Conservation (phyloP, 2,113 vertebrate species). For the Pantherophis guttatus region DNA sequence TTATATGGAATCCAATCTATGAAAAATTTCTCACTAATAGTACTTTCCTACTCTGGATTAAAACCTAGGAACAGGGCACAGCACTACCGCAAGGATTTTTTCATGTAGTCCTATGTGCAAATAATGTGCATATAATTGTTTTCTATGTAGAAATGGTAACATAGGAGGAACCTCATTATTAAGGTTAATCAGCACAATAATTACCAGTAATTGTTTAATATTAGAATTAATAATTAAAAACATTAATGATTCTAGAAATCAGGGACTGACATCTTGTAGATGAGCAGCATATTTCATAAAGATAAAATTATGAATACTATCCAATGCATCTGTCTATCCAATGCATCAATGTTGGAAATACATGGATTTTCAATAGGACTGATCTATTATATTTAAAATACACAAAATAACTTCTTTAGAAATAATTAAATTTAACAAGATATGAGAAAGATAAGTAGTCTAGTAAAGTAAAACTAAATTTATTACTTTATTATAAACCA, state of each 20-base stretch:
- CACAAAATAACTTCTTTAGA: not conserved
- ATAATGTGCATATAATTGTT: not conserved
- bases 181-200: not conserved
- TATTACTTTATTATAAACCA: not conserved
- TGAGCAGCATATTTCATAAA: not conserved
- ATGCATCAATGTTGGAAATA: not conserved
- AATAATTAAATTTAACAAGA: not conserved
- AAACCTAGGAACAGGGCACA: not conserved
- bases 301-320: not conserved
- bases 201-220: not conserved
- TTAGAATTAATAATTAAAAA: not conserved
- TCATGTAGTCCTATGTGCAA: not conserved
- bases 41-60: not conserved
- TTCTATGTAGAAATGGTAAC: not conserved
- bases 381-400: not conserved
- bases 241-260: not conserved
- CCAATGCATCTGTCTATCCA: not conserved
- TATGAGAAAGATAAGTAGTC: not conserved
- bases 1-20: not conserved
- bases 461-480: not conserved
- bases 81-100: not conserved
- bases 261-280: not conserved
- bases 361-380: not conserved
- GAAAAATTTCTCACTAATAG: not conserved
- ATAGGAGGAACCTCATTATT: not conserved